Conservation (phyloP, 2,888 invertebrate genomes). For the Chirona hameri region DNA sequence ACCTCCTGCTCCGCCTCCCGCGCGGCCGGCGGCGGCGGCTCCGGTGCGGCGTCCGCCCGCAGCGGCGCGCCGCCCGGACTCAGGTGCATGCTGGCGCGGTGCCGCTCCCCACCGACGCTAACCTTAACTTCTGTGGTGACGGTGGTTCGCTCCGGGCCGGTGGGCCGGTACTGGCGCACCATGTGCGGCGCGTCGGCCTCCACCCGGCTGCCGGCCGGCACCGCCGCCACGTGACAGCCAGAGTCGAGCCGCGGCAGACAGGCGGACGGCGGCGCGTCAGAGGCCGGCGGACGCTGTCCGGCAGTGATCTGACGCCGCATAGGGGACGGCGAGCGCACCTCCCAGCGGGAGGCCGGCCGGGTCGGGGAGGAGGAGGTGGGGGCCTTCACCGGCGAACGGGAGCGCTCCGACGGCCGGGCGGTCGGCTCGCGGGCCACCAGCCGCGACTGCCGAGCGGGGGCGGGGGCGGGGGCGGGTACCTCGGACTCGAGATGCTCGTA, state of each 20-base stretch:
- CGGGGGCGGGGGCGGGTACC: not conserved
- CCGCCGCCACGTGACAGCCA: not conserved
- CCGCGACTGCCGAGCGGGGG: not conserved
- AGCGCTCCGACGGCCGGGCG: not conserved
- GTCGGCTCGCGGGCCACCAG: not conserved
- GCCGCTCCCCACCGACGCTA: not conserved
- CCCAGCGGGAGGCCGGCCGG: not conserved
- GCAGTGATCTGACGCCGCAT: constrained; percentile 2
- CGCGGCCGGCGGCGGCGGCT: not conserved
- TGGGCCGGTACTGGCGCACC: not conserved
- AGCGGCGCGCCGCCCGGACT: not conserved
- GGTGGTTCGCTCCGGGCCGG: not conserved
- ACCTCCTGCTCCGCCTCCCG: not conserved
- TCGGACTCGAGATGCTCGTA: not conserved
- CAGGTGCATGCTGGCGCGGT: constrained; percentile 26
- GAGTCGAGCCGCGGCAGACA: constrained; percentile 9
- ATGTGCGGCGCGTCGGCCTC: not conserved
- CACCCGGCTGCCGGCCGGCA: not conserved
- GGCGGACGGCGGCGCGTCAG: not conserved
- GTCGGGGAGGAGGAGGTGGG: not conserved
- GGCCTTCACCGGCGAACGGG: not conserved
- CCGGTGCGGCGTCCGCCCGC: not conserved
- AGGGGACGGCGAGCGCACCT: constrained; percentile 10
- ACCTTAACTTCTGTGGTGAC: constrained; percentile 22
- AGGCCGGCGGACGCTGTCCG: not conserved